Percentiles rank a stretch among this genome's conserved stretches.
These are phyloP conservation scores for Bradypus variegatus DNA, from an alignment of 2,797 vertebrate species.

Conservation along the genomic window DNA sequence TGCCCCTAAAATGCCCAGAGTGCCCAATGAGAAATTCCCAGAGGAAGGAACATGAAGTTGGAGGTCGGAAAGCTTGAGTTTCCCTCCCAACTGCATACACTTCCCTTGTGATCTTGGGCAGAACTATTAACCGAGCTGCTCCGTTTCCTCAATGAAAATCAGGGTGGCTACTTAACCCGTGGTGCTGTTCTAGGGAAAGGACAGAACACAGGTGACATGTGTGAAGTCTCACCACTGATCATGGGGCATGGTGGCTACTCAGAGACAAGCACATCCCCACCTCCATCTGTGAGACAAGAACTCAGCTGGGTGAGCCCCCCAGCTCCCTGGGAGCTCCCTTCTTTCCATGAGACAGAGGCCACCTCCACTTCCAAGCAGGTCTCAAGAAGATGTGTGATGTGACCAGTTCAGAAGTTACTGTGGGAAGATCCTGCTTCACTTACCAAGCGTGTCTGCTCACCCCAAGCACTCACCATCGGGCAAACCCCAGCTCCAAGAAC, in stretches of 20 bases:
- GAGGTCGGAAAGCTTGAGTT: background rate
- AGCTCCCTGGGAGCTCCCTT: too few species aligned
- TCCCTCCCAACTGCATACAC: fast-evolving
- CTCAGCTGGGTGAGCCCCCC: background rate
- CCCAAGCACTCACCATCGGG: background rate
- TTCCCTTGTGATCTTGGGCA: background rate
- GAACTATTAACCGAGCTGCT: too few species aligned
- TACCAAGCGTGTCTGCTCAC: background rate
- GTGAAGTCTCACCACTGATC: background rate
- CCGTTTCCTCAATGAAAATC: background rate
- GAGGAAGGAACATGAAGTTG: background rate
- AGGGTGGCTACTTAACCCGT: fast-evolving
- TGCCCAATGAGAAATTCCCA: background rate
- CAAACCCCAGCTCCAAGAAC: background rate
- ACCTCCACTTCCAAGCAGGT: fast-evolving
- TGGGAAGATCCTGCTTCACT: fast-evolving
- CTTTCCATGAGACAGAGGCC: fast-evolving
- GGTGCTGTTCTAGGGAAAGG: background rate
- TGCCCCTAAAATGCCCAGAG: background rate
- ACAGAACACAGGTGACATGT: fast-evolving
- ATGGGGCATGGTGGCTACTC: too few species aligned
- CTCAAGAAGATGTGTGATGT: fast-evolving
- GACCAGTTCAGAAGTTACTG: too few species aligned
- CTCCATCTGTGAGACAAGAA: too few species aligned
- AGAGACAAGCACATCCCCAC: too few species aligned